Conservation (phyloP, 2,113 vertebrate genomes). For the Cranoglanis bouderius region DNA sequence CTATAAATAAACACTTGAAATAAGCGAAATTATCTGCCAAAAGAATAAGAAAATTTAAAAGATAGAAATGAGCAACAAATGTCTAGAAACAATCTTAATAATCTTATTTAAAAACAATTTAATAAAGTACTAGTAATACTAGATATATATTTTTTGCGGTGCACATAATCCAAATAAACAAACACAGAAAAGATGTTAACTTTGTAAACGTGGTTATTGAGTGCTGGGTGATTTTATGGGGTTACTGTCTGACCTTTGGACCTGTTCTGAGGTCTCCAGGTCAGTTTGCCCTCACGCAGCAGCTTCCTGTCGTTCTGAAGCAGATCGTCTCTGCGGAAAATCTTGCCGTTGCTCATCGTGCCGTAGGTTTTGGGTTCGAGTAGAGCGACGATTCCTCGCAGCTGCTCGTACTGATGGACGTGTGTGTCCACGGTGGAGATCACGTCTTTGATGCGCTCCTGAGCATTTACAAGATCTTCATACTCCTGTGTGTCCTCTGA, state of each 20-base stretch:
- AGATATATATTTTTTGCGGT: neutral
- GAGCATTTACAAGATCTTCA: conserved; percentile 74
- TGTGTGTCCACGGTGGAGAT: conserved; percentile 82
- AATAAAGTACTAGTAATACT: neutral
- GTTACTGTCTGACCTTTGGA: conserved; percentile 81
- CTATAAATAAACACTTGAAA: too few relatives aligned
- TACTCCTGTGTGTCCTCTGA: conserved; percentile 82
- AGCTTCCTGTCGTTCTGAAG: conserved; percentile 67
- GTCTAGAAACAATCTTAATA: too few relatives aligned
- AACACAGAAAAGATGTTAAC: neutral
- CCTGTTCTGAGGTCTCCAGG: conserved; percentile 82
- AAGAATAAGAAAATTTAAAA: too few relatives aligned
- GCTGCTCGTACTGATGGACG: conserved; percentile 80
- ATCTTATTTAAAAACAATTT: neutral
- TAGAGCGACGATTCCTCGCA: conserved; percentile 77
- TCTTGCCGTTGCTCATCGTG: conserved; percentile 77
- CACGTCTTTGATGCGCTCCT: conserved; percentile 80
- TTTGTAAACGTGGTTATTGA: neutral
- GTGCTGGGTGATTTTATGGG: neutral
- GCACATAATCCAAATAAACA: neutral
- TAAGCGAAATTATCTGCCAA: too few relatives aligned
- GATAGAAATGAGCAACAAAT: neutral
- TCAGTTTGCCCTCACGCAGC: conserved; percentile 79
- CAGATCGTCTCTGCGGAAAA: conserved; percentile 84
- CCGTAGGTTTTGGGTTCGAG: conserved; percentile 83